Conservation (phyloP, 1,140 invertebrate genomes). For the Bacillus rossius region DNA sequence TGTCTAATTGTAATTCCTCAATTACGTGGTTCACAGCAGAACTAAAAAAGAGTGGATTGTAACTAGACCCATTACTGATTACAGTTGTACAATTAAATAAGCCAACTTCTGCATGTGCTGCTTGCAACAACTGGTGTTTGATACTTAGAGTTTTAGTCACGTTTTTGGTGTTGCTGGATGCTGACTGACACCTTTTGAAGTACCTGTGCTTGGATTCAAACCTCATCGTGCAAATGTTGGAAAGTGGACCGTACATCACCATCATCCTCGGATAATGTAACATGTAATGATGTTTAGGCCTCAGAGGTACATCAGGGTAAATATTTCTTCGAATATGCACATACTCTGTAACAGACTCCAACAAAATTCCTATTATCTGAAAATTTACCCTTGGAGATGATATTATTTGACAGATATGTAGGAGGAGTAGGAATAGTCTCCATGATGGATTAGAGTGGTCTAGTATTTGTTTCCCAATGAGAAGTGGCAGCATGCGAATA, state of each 20-base stretch:
- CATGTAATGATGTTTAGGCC: constrained; percentile 5
- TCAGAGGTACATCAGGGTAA: not conserved
- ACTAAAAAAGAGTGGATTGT: not conserved
- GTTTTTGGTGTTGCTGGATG: not conserved
- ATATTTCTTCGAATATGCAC: not conserved
- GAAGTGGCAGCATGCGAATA: not conserved
- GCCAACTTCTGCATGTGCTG: not conserved
- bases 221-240: not conserved
- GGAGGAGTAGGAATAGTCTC: not conserved
- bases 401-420: not conserved
- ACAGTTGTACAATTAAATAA: not conserved
- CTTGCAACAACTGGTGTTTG: not conserved
- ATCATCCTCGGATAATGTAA: not conserved
- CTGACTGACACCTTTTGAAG: not conserved
- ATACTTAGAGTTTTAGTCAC: not conserved
- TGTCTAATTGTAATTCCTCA: too few species aligned
- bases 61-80: not conserved
- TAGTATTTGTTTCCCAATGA: not conserved
- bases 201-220: constrained; percentile 1
- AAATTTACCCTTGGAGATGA: not conserved
- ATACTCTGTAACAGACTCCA: not conserved
- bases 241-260: not conserved
- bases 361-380: not conserved
- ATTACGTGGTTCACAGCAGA: not conserved
- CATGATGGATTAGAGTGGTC: not conserved